phyloP scores from a whole-genome alignment of 2,888 invertebrate species.

The Cybosia mesomella region DNA sequence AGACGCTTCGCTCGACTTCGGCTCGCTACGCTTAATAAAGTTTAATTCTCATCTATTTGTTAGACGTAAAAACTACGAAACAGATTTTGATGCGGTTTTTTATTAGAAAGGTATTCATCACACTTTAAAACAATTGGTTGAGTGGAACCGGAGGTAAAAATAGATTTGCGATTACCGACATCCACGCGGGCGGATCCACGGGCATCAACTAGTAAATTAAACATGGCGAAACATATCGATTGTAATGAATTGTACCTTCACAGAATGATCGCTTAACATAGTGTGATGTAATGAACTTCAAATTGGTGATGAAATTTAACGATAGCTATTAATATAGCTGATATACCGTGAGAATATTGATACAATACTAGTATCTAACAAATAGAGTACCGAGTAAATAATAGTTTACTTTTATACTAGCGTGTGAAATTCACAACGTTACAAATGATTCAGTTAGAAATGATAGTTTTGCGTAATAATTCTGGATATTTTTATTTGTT shows the following conservation, averaged over 20 bases:
- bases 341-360: slow-evolving; percentile 34
- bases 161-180: no score
- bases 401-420: slow-evolving; percentile 22
- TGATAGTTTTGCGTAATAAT: slow-evolving; percentile 10
- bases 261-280: neutral
- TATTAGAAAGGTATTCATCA: no score
- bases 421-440: slow-evolving; percentile 22
- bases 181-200: no score
- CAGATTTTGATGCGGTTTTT: no score
- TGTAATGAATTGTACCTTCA: neutral
- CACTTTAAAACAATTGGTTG: no score
- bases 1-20: no score
- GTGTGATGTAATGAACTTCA: slow-evolving; percentile 14
- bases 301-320: slow-evolving; percentile 32
- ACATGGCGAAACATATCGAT: neutral
- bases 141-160: no score
- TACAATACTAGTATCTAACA: slow-evolving; percentile 24
- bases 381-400: slow-evolving; percentile 20
- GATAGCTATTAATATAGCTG: slow-evolving; percentile 18
- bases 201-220: neutral
- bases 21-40: no score
- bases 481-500: slow-evolving; percentile 14
- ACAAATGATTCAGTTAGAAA: slow-evolving; percentile 12
- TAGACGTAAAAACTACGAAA: no score
- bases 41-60: no score